Conservation (phyloP, 2,888 invertebrate species). For the Acholoe squamosa region DNA sequence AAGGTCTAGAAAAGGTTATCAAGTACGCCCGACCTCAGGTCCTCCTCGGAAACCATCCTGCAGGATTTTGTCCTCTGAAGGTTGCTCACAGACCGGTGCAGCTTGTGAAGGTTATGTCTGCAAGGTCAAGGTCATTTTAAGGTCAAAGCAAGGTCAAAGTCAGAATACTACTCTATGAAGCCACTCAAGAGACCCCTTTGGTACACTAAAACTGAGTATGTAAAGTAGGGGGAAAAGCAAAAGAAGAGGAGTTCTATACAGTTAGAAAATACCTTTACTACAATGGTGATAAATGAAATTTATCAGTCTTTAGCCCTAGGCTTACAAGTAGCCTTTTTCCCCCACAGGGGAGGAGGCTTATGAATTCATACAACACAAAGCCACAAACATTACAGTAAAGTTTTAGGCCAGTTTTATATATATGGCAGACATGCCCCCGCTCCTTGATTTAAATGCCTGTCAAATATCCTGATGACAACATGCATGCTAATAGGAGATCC, state of each 20-base stretch:
- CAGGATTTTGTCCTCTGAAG: conserved; percentile 50
- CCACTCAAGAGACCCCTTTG: neutral
- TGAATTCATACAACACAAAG: too few relatives aligned
- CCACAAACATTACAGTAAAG: too few relatives aligned
- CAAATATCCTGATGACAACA: too few relatives aligned
- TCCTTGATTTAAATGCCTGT: too few relatives aligned
- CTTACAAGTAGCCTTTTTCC: too few relatives aligned
- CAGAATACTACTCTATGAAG: neutral
- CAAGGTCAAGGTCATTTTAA: conserved; percentile 52
- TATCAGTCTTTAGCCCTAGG: too few relatives aligned
- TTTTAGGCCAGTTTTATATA: too few relatives aligned
- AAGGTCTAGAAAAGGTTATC: conserved; percentile 51
- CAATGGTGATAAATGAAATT: too few relatives aligned
- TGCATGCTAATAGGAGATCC: too few relatives aligned
- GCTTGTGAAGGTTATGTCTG: conserved; percentile 61
- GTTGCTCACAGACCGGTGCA: conserved; percentile 53
- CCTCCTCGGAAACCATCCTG: conserved; percentile 48
- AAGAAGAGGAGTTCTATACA: neutral
- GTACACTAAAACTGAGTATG: neutral
- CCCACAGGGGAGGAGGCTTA: too few relatives aligned
- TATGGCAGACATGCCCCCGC: too few relatives aligned
- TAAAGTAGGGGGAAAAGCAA: neutral
- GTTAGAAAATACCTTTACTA: too few relatives aligned
- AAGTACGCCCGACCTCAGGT: conserved; percentile 50
- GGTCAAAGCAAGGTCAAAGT: conserved; percentile 45